Evolutionary conservation across 2,888 invertebrate genomes (phyloP).

Genomic region (Omphaloscelis lunosa): DNA sequence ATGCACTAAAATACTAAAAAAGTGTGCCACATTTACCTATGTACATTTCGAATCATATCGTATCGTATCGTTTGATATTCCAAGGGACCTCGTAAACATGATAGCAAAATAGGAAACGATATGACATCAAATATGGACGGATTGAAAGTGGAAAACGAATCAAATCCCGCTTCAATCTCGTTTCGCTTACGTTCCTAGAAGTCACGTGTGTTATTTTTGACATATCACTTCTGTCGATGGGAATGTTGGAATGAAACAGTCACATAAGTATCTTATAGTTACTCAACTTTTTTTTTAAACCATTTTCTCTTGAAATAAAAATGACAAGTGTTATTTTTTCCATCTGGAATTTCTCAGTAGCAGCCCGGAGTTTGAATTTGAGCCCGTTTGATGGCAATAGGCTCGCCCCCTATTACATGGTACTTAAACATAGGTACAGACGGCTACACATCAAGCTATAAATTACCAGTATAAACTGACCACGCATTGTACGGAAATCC

Average conservation of each 20-base stretch:
- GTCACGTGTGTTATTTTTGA: slow-evolving; percentile 10
- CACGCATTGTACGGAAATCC: too few species aligned
- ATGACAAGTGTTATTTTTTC: too few species aligned
- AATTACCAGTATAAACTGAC: too few species aligned
- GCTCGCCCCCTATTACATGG: too few species aligned
- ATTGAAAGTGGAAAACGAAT: slow-evolving; percentile 48
- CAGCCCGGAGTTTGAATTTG: too few species aligned
- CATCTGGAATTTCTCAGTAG: too few species aligned
- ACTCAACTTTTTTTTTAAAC: background rate
- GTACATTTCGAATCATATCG: background rate
- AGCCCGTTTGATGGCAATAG: too few species aligned
- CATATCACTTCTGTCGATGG: background rate
- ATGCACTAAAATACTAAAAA: background rate
- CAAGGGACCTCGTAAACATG: slow-evolving; percentile 37
- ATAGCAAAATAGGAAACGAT: slow-evolving; percentile 51
- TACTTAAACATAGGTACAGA: too few species aligned
- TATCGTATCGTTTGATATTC: slow-evolving; percentile 28
- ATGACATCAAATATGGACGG: slow-evolving; percentile 55
- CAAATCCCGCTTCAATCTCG: slow-evolving; percentile 49
- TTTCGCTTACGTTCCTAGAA: slow-evolving; percentile 26
- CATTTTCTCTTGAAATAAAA: too few species aligned
- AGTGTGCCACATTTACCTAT: background rate
- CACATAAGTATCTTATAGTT: background rate
- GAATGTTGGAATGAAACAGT: background rate
- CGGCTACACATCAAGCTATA: too few species aligned